Conservation (phyloP, 2,888 invertebrate species). For the Allygus modestus region DNA sequence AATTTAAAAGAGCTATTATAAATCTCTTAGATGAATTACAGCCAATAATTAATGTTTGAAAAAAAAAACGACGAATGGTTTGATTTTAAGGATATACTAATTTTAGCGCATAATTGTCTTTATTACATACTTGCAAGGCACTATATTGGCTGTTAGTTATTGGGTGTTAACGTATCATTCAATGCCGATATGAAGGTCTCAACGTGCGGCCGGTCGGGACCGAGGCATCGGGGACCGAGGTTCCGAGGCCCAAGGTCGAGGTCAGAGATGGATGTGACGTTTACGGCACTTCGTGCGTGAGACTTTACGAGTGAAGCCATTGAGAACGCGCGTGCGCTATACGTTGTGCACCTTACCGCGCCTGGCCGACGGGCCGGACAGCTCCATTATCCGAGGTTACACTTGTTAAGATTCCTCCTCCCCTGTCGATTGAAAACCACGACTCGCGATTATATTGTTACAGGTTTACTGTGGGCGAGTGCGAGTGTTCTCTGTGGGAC, state of each 20-base stretch:
- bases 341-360: slow-evolving; percentile 32
- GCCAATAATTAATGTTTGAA: too few species aligned
- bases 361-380: background rate
- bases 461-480: slow-evolving; percentile 5
- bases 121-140: too few species aligned
- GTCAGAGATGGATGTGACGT: slow-evolving; percentile 7
- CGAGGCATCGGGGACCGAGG: background rate
- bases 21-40: too few species aligned
- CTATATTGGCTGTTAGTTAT: too few species aligned
- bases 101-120: too few species aligned
- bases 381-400: slow-evolving; percentile 5
- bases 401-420: slow-evolving; percentile 17
- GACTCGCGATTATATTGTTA: slow-evolving; percentile 20
- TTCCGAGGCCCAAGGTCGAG: slow-evolving; percentile 11
- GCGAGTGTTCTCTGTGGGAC: background rate
- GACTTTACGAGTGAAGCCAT: slow-evolving; percentile 12
- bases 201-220: background rate
- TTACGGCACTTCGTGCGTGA: slow-evolving; percentile 29
- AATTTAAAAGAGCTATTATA: too few species aligned
- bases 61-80: too few species aligned
- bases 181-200: slow-evolving; percentile 25
- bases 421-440: background rate
- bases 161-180: too few species aligned
- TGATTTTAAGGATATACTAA: too few species aligned
- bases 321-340: slow-evolving; percentile 25